These are phyloP conservation scores for Cotesia vestalis DNA, from an alignment of 1,140 invertebrate species.

Conservation along the genomic window DNA sequence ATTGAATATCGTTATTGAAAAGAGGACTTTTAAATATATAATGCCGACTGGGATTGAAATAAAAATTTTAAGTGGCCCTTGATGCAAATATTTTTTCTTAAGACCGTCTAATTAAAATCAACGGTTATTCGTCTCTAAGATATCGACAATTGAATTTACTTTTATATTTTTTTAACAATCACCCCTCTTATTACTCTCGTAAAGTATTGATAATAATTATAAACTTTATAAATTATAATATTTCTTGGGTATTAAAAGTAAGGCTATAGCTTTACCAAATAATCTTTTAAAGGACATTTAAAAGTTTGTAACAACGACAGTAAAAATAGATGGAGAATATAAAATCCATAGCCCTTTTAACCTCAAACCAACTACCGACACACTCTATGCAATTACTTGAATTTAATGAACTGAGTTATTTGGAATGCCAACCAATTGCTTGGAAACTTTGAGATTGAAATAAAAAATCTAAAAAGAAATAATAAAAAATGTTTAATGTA, in stretches of 20 bases:
- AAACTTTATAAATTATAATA: too few relatives aligned
- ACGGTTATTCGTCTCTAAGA: not conserved
- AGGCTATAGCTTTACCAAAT: too few relatives aligned
- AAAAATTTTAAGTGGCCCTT: constrained; percentile 7
- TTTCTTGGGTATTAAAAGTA: too few relatives aligned
- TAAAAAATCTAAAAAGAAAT: not conserved
- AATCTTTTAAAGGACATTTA: too few relatives aligned
- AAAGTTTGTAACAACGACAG: not conserved
- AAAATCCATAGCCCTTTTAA: not conserved
- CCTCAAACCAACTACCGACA: not conserved
- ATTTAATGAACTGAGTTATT: constrained; percentile 15
- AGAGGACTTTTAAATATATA: not conserved
- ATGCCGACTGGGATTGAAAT: not conserved
- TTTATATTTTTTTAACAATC: too few relatives aligned
- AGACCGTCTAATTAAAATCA: constrained; percentile 12
- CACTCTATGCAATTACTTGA: not conserved
- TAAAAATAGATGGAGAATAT: not conserved
- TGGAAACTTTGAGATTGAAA: constrained; percentile 19
- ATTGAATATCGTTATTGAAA: too few relatives aligned
- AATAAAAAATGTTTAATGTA: not conserved
- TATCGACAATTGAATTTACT: too few relatives aligned
- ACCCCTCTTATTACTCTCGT: too few relatives aligned
- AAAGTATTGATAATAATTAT: too few relatives aligned
- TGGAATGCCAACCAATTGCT: constrained; percentile 1
- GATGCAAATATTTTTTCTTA: constrained; percentile 7